A percentile compares a stretch with the other conserved stretches of the same genome.
Evolutionary conservation across 2,888 invertebrate genomes (phyloP).

Genomic region (Ashinkailepas kermadecensis): DNA sequence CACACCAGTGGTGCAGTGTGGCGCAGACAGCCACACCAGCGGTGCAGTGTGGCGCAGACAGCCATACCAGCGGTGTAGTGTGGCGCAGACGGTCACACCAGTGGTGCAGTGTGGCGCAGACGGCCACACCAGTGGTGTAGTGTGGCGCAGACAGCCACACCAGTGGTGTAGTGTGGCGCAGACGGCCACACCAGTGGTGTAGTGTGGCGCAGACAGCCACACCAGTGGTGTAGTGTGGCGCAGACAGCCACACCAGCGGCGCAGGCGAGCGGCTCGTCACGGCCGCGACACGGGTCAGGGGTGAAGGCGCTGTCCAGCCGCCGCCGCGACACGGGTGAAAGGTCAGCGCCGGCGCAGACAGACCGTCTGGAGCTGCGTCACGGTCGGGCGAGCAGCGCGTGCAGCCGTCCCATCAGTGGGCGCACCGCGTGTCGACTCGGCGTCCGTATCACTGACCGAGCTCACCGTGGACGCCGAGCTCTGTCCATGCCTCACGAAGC

Average conservation of each 20-base stretch:
- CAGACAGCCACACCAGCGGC: constrained; percentile 92
- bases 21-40: constrained; percentile 50
- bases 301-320: constrained; percentile 25
- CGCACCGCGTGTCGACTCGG: constrained; percentile 42
- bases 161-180: no score
- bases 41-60: constrained; percentile 77
- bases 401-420: constrained; percentile 26
- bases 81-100: no score
- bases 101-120: no score
- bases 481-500: no score
- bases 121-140: no score
- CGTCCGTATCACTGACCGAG: constrained; percentile 70
- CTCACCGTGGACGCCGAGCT: constrained; percentile 35
- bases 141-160: no score
- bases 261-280: constrained; percentile 84
- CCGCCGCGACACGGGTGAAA: no score
- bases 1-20: no score
- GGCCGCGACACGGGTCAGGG: constrained; percentile 61
- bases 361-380: background rate
- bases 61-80: constrained; percentile 93
- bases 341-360: constrained; percentile 41
- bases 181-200: no score
- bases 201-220: no score
- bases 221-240: constrained; percentile 77
- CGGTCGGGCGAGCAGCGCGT: background rate